phyloP scores from a whole-genome alignment of 2,888 invertebrate genomes.

The Tenodera sinensis region DNA sequence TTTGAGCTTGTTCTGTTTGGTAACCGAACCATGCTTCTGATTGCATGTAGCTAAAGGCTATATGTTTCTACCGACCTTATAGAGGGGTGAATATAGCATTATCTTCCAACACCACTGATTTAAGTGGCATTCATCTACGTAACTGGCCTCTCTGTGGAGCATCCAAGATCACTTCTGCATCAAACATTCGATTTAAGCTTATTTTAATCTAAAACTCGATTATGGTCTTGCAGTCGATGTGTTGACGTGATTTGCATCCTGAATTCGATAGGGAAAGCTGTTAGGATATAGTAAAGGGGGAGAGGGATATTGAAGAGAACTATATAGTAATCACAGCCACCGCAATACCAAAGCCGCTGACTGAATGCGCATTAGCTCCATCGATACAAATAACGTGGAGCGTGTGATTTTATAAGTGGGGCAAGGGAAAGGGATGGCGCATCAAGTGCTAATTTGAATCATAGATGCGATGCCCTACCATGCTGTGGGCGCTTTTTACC shows the following conservation, averaged over 20 bases:
- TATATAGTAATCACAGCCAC: background rate
- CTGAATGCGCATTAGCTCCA: background rate
- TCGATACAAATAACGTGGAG: background rate
- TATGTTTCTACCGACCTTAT: background rate
- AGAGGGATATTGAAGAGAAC: background rate
- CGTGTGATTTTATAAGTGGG: background rate
- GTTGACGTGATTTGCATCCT: background rate
- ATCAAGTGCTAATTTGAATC: conserved; percentile 14
- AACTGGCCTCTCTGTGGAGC: background rate
- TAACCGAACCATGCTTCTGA: background rate
- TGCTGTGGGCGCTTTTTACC: background rate
- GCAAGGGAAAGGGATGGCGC: background rate
- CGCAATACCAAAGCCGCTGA: background rate
- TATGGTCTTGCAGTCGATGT: background rate
- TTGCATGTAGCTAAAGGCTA: background rate
- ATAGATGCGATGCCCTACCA: background rate
- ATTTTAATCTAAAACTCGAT: background rate
- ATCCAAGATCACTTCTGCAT: background rate
- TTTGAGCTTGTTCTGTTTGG: background rate
- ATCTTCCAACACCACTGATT: background rate
- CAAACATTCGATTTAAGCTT: background rate
- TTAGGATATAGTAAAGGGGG: background rate
- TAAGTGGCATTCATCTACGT: background rate
- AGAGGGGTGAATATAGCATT: background rate
- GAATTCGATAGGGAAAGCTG: background rate